phyloP scores from a whole-genome alignment of 37 sponge, comb jelly and placozoan genomes.

The Beroe ovata region DNA sequence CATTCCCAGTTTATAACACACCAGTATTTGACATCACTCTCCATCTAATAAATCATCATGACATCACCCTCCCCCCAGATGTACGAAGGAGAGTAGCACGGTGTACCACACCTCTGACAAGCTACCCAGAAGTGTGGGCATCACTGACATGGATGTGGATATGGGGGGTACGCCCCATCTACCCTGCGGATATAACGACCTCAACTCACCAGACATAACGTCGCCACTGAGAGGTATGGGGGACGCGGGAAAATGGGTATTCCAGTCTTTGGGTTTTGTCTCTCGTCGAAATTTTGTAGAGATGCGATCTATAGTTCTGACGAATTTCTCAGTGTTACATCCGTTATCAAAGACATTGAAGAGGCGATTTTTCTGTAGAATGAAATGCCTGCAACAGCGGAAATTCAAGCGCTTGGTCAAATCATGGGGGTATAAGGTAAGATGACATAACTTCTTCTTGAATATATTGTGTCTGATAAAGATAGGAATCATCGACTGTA shows the following conservation, averaged over 20 bases:
- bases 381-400: slow-evolving; percentile 62
- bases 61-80: neutral
- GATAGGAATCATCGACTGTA: too few relatives aligned
- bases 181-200: slow-evolving; percentile 29
- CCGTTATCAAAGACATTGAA: slow-evolving; percentile 40
- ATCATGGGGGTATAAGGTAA: slow-evolving; percentile 60
- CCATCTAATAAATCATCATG: too few relatives aligned
- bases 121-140: neutral
- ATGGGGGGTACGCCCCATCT: slow-evolving; percentile 63
- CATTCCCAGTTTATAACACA: too few relatives aligned
- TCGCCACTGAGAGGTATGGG: slow-evolving; percentile 47
- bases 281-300: too few relatives aligned
- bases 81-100: slow-evolving; percentile 32
- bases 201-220: slow-evolving; percentile 7
- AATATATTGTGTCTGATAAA: too few relatives aligned
- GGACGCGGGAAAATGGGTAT: too few relatives aligned
- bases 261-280: too few relatives aligned
- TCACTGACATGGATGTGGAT: slow-evolving; percentile 3
- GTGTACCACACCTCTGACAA: slow-evolving; percentile 32
- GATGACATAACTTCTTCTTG: too few relatives aligned
- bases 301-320: too few relatives aligned
- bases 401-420: slow-evolving; percentile 62
- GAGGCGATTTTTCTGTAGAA: slow-evolving; percentile 35
- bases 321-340: slow-evolving; percentile 30
- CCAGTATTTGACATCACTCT: too few relatives aligned